Evolutionary conservation across 2,888 invertebrate species (phyloP).

Genomic region (Polydrusus cervinus): DNA sequence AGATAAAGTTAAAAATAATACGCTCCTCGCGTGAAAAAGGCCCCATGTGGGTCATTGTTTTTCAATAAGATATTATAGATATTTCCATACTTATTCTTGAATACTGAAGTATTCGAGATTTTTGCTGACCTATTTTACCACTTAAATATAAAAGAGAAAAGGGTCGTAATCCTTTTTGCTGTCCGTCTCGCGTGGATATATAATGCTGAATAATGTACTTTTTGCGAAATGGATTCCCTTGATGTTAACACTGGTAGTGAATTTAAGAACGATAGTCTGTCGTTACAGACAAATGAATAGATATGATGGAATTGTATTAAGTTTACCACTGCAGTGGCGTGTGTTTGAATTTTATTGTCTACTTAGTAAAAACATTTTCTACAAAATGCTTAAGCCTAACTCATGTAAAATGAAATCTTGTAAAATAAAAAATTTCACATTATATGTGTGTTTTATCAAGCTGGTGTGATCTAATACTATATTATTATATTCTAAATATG

Average conservation of each 20-base stretch:
- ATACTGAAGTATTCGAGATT: conserved; percentile 43
- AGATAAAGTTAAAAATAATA: conserved; percentile 46
- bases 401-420: too few species aligned
- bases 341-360: not conserved
- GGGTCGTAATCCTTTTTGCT: conserved; percentile 42
- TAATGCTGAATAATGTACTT: conserved; percentile 43
- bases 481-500: too few species aligned
- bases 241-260: conserved; percentile 50
- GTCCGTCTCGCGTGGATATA: conserved; percentile 28
- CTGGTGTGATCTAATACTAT: too few species aligned
- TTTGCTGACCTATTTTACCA: conserved; percentile 40
- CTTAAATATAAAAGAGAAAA: conserved; percentile 34
- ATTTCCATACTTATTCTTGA: conserved; percentile 27
- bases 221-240: conserved; percentile 23
- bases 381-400: too few species aligned
- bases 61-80: conserved; percentile 39
- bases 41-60: conserved; percentile 36
- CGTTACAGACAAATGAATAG: conserved; percentile 28
- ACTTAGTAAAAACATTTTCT: too few species aligned
- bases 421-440: too few species aligned
- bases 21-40: conserved; percentile 30
- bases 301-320: conserved; percentile 14
- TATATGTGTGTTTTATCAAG: too few species aligned
- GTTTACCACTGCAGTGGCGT: conserved; percentile 8
- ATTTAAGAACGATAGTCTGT: conserved; percentile 25